Conservation (phyloP, 2,888 invertebrate species). For the Charanyca ferruginea region DNA sequence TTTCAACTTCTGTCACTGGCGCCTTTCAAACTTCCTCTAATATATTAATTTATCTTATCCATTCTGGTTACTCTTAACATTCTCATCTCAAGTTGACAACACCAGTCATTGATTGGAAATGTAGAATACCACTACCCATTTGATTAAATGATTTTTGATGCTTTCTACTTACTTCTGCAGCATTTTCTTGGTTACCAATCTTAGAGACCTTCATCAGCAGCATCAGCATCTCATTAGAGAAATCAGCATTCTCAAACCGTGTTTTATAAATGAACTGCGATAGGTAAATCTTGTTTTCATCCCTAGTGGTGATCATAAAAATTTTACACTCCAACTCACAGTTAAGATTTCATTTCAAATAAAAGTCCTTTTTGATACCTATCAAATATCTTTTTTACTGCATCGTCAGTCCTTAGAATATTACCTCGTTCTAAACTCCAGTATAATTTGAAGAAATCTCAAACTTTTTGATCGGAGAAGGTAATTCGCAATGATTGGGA, state of each 20-base stretch:
- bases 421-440: constrained; percentile 46
- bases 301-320: not conserved
- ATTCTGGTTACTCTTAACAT: too few relatives aligned
- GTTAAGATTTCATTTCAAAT: constrained; percentile 32
- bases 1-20: too few relatives aligned
- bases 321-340: constrained; percentile 7
- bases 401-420: constrained; percentile 31
- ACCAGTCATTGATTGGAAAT: constrained; percentile 43
- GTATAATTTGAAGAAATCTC: constrained; percentile 63
- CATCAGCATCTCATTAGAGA: too few relatives aligned
- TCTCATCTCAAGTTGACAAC: too few relatives aligned
- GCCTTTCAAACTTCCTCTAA: too few relatives aligned
- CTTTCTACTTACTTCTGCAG: constrained; percentile 5
- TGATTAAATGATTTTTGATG: not conserved
- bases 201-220: not conserved
- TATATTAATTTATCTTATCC: too few relatives aligned
- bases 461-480: constrained; percentile 64
- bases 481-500: constrained; percentile 71
- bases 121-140: constrained; percentile 23
- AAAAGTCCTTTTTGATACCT: constrained; percentile 13
- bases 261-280: constrained; percentile 2
- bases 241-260: not conserved
- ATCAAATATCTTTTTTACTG: constrained; percentile 31
- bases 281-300: constrained; percentile 5
- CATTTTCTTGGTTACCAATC: constrained; percentile 9